Evolutionary conservation across 2,797 vertebrate species (phyloP).

Genomic region (Smutsia gigantea): DNA sequence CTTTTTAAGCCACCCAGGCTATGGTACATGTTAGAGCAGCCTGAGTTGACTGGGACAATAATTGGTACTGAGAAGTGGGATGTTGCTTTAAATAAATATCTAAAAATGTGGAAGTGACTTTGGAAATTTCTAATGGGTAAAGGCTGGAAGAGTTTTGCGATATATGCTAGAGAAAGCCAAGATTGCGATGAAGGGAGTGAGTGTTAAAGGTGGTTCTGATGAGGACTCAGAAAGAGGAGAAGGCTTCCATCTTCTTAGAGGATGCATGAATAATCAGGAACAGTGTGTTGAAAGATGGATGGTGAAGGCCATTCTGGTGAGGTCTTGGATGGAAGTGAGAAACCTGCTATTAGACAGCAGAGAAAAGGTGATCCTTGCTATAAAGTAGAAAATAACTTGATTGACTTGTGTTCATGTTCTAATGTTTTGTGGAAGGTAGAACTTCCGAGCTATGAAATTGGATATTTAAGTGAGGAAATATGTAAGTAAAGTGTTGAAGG

Average conservation of each 20-base stretch:
- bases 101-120: background rate
- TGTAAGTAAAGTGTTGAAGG: background rate
- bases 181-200: background rate
- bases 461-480: background rate
- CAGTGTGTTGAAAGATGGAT: background rate
- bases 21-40: background rate
- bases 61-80: background rate
- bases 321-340: background rate
- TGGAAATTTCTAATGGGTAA: background rate
- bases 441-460: background rate
- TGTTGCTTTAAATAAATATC: background rate
- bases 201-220: background rate
- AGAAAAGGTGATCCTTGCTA: background rate
- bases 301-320: background rate
- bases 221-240: background rate
- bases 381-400: background rate
- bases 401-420: background rate
- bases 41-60: background rate
- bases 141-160: background rate
- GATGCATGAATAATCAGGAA: background rate
- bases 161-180: background rate
- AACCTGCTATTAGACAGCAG: background rate
- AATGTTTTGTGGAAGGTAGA: background rate
- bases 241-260: background rate
- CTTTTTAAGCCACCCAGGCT: background rate